phyloP scores from a whole-genome alignment of 1,140 invertebrate genomes.

The Leptinotarsa undecemlineata region DNA sequence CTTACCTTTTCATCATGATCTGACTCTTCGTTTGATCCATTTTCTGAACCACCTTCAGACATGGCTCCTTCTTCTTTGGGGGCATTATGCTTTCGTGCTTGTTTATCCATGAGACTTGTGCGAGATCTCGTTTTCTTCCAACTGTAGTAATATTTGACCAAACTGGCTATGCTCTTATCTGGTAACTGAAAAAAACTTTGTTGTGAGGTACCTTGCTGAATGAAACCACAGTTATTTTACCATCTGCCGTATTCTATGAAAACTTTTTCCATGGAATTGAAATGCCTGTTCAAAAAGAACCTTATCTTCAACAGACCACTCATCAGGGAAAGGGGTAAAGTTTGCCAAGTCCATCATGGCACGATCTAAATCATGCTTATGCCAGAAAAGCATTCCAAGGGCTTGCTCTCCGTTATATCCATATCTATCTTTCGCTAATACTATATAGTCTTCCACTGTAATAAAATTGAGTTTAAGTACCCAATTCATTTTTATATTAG shows the following conservation, averaged over 20 bases:
- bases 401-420: slow-evolving; percentile 98
- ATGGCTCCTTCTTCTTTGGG: slow-evolving; percentile 58
- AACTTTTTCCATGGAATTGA: slow-evolving; percentile 97
- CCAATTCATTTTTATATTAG: not conserved
- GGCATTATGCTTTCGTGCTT: slow-evolving; percentile 73
- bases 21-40: slow-evolving; percentile 83
- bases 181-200: slow-evolving; percentile 70
- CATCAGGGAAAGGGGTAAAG: slow-evolving; percentile 96
- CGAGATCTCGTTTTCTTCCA: slow-evolving; percentile 95
- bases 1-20: slow-evolving; percentile 89
- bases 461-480: slow-evolving; percentile 38
- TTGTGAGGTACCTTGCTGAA: not conserved
- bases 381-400: slow-evolving; percentile 97
- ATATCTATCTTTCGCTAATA: slow-evolving; percentile 95
- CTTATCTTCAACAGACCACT: slow-evolving; percentile 98
- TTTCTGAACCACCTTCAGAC: slow-evolving; percentile 74
- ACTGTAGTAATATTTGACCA: slow-evolving; percentile 98
- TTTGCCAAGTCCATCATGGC: slow-evolving; percentile 92
- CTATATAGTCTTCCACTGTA: slow-evolving; percentile 92
- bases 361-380: slow-evolving; percentile 92
- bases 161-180: slow-evolving; percentile 92
- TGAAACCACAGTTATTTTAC: slow-evolving; percentile 60
- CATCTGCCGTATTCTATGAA: slow-evolving; percentile 96
- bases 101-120: slow-evolving; percentile 91
- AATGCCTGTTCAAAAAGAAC: slow-evolving; percentile 97